These are phyloP conservation scores for Struthio camelus DNA, from an alignment of 2,113 vertebrate genomes.

Conservation along the genomic window DNA sequence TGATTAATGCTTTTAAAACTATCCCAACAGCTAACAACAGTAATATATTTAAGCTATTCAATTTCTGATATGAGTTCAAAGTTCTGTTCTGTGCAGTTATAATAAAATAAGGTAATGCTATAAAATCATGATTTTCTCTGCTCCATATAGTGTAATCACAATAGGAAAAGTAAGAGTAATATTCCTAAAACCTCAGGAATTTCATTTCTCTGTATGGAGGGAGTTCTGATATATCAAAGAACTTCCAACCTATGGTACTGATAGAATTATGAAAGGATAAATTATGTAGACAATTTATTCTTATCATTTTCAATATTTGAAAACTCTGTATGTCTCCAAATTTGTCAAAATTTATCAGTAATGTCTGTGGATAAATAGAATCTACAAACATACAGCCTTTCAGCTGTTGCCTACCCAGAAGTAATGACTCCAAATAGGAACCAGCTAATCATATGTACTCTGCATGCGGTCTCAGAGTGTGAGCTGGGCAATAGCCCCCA, in stretches of 20 bases:
- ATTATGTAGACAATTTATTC: neutral
- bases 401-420: neutral
- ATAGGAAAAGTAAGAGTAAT: neutral
- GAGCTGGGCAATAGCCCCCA: neutral
- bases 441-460: rapidly evolving
- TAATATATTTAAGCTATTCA: rapidly evolving
- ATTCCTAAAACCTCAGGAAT: neutral
- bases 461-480: no score
- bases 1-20: neutral
- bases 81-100: neutral
- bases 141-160: neutral
- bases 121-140: neutral
- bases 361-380: neutral
- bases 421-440: neutral
- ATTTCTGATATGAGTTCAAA: neutral
- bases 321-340: neutral
- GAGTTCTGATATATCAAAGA: neutral
- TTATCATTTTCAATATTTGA: neutral
- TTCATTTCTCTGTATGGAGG: rapidly evolving
- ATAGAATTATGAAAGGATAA: neutral
- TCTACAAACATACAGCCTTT: neutral
- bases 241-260: neutral
- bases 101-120: neutral
- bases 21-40: neutral
- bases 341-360: neutral